Percentiles rank a stretch among this genome's conserved stretches.
These are phyloP conservation scores for Heliconius congener DNA, from an alignment of 1,140 invertebrate species.

Conservation along the genomic window DNA sequence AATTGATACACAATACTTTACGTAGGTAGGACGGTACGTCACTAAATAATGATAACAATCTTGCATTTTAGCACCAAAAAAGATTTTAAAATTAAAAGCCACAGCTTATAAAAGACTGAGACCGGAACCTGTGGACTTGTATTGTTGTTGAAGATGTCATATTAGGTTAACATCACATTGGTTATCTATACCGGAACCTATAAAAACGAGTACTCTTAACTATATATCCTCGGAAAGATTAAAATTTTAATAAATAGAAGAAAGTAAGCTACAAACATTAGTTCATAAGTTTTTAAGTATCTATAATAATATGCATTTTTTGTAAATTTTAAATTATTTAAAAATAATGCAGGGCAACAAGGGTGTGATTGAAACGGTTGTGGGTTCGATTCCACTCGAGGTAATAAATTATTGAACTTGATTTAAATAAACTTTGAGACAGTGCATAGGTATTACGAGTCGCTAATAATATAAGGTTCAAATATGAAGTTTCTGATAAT, in stretches of 20 bases:
- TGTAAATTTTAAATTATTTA: too few species aligned
- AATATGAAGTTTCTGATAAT: too few species aligned
- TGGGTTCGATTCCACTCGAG: too few species aligned
- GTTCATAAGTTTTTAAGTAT: not conserved
- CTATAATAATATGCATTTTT: not conserved
- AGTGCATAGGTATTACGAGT: too few species aligned
- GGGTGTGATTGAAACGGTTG: too few species aligned
- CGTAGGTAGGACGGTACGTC: not conserved
- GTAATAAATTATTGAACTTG: too few species aligned
- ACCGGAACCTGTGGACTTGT: not conserved
- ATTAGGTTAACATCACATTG: not conserved
- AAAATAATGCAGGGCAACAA: too few species aligned
- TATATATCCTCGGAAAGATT: constrained; percentile 31
- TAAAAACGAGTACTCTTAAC: constrained; percentile 47
- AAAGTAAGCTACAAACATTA: not conserved
- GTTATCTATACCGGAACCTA: constrained; percentile 42
- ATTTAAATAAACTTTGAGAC: too few species aligned
- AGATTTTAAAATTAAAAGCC: not conserved
- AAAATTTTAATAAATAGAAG: not conserved
- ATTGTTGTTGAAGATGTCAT: not conserved
- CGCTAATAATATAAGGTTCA: too few species aligned
- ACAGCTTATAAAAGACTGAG: not conserved
- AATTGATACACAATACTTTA: too few species aligned
- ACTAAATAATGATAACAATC: not conserved
- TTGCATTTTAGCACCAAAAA: not conserved